Evolutionary conservation across 2,113 vertebrate species (phyloP), one percentile per base, ranked within the genome.

Genomic region (Tragelaphus strepsiceros): DNA sequence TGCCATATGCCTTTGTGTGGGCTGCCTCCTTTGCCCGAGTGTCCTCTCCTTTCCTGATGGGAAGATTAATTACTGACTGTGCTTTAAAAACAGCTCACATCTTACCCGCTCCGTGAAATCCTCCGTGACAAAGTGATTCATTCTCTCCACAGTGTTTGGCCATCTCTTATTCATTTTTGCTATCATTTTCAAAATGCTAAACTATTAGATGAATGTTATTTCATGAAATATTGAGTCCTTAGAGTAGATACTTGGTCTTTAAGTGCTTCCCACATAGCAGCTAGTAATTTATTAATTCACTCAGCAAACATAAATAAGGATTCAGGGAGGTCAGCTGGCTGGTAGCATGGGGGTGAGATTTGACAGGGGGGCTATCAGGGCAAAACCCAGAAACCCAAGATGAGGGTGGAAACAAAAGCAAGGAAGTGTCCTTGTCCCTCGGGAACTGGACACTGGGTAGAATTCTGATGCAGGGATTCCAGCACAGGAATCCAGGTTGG

Each of bases 11-110:
- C 32, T 64, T 43, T 43, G 2, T 16, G 11, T 4, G 61, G 90
- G 10, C n/a, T 1, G 0, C 51, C 43, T 58, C 12, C 30, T 62
- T 2, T 22, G 7, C 32, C 54, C 1, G 39, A 16, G 3, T 11
- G 35, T 12, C 39, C 22, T 21, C 32, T 64, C 22, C 5, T 67
- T 43, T 62, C 32, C 58, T 94, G 58, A 14, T 59, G 4, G 32
- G 54, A 91, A 58, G 43, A 3, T 49, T 49, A 78, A 3, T 49
- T 49, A 78, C 30, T 8, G 58, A 39, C 32, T 53, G 9, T 24
- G 28, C 77, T 86, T 81, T 30, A 28, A 82, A 53, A 95, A n/a
- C 15, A 88, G 86, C 54, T 84, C 83, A 39, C 11, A 2, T 15
- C 62, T 77, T 10, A 11, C 51, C 28, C 67, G 51, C 64, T n/a